These are phyloP conservation scores for Nyctibius bracteatus DNA, from an alignment of 2,113 vertebrate species.

Conservation along the genomic window DNA sequence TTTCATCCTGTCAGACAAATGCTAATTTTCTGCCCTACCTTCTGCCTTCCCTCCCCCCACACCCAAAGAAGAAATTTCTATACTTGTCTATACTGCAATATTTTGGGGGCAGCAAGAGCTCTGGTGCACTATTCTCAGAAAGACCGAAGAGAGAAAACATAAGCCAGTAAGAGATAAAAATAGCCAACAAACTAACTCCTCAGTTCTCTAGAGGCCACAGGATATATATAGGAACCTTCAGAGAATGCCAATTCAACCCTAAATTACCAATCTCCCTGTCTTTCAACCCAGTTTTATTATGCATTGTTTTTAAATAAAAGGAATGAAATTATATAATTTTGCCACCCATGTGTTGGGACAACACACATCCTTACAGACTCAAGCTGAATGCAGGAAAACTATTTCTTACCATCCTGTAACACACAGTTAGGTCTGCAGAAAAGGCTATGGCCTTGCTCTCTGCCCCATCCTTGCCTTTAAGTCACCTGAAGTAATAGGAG, in stretches of 20 bases:
- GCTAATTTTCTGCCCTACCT: neutral
- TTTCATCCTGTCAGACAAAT: neutral
- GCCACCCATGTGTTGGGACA: fast-evolving
- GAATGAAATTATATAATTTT: neutral
- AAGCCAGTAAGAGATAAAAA: neutral
- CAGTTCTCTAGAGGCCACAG: neutral
- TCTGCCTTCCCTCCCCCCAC: neutral
- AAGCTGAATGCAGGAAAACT: neutral
- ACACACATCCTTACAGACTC: neutral
- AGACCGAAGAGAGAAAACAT: neutral
- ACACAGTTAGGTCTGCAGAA: neutral
- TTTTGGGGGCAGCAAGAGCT: neutral
- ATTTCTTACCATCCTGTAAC: neutral
- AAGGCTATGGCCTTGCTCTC: neutral
- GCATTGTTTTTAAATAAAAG: neutral
- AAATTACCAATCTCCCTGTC: neutral
- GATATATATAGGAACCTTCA: neutral
- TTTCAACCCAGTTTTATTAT: neutral
- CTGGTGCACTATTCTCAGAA: neutral
- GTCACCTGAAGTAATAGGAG: neutral
- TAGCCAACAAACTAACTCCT: neutral
- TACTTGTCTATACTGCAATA: neutral
- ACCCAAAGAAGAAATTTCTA: neutral
- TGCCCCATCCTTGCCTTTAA: neutral
- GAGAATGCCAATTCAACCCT: neutral